A percentile compares a stretch with the other conserved stretches of the same genome.
Conservation (phyloP, 1,140 invertebrate species). For the Helicorthomorpha holstii region DNA sequence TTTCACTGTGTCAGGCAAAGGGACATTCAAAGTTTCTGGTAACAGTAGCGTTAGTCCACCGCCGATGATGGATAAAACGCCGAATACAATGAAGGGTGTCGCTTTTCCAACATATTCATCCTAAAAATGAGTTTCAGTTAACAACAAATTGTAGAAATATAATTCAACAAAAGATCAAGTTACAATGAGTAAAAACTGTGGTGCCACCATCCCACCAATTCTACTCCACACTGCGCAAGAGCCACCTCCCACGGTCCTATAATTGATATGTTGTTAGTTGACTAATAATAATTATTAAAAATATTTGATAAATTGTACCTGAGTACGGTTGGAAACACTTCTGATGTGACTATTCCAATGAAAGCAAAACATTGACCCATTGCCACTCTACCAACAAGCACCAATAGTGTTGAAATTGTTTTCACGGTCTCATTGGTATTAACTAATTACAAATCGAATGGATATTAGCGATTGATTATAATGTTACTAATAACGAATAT, state of each 20-base stretch:
- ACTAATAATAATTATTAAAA: background rate
- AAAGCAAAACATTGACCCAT: conserved; percentile 3
- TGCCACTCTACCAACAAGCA: background rate
- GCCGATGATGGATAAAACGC: conserved; percentile 16
- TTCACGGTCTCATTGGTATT: background rate
- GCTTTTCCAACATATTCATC: conserved; percentile 2
- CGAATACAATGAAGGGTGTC: conserved; percentile 19
- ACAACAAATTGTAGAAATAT: background rate
- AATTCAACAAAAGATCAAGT: conserved; percentile 1
- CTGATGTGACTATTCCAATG: background rate
- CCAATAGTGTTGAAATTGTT: background rate
- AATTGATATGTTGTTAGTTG: conserved; percentile 6
- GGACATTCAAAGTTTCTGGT: conserved; percentile 20
- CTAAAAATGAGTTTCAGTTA: conserved; percentile 1
- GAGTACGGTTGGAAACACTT: background rate
- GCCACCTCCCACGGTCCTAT: conserved; percentile 23
- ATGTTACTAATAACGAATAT: background rate
- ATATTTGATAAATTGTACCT: background rate
- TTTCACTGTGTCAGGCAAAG: conserved; percentile 17
- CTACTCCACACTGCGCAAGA: conserved; percentile 21
- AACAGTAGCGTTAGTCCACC: conserved; percentile 18
- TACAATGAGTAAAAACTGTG: conserved; percentile 25
- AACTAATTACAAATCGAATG: no score
- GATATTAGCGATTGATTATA: background rate
- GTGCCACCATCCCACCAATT: conserved; percentile 22